Conservation (phyloP, 2,797 vertebrate genomes). For the Channallabes apus region DNA sequence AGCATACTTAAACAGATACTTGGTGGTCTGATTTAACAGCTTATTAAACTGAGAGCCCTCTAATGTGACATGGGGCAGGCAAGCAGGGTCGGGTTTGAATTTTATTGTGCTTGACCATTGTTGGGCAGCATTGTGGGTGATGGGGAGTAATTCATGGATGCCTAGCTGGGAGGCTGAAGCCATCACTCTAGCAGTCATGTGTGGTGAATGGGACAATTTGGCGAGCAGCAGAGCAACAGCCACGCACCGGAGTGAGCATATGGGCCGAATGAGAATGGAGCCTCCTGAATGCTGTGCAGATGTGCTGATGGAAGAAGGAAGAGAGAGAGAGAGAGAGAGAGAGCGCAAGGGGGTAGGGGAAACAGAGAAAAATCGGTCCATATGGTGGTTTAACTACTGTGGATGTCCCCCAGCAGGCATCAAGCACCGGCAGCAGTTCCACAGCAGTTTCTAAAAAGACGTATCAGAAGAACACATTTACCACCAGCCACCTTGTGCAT, state of each 20-base stretch:
- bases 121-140: constrained; percentile 39
- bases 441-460: constrained; percentile 26
- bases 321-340: constrained; percentile 38
- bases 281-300: constrained; percentile 76
- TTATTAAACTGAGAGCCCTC: constrained; percentile 77
- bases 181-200: constrained; percentile 60
- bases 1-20: constrained; percentile 63
- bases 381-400: constrained; percentile 64
- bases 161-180: constrained; percentile 51
- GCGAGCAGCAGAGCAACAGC: constrained; percentile 77
- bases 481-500: constrained; percentile 11
- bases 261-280: constrained; percentile 83
- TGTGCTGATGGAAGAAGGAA: constrained; percentile 55
- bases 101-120: constrained; percentile 59
- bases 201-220: constrained; percentile 80
- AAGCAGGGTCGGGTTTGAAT: constrained; percentile 50
- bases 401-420: constrained; percentile 62
- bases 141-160: constrained; percentile 57
- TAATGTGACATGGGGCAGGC: constrained; percentile 76
- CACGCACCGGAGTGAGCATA: constrained; percentile 82
- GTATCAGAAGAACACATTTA: constrained; percentile 28
- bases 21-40: constrained; percentile 83
- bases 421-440: constrained; percentile 35
- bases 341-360: constrained; percentile 44
- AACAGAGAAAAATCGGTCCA: constrained; percentile 61